Evolutionary conservation across 2,888 invertebrate genomes (phyloP).

Genomic region (Nomada fucata): DNA sequence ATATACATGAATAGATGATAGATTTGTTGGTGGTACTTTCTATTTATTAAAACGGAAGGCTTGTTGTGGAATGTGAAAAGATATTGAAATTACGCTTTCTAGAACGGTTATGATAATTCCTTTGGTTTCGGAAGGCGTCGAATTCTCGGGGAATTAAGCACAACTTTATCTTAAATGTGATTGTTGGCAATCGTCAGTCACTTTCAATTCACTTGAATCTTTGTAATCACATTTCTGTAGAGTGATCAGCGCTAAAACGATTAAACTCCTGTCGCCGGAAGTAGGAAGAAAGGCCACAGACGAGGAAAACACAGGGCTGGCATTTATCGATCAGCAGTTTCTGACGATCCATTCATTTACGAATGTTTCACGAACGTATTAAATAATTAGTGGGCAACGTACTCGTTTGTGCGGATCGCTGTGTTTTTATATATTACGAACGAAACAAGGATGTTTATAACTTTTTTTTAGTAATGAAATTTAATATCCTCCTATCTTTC

Average conservation of each 20-base stretch:
- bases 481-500: no score
- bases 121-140: background rate
- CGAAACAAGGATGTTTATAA: no score
- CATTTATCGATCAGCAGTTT: conserved; percentile 19
- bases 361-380: background rate
- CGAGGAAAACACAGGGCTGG: conserved; percentile 1
- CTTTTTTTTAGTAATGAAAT: no score
- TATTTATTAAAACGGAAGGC: no score
- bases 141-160: background rate
- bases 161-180: background rate
- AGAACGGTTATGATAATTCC: no score
- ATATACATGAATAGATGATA: no score
- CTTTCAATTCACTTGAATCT: background rate
- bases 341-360: background rate
- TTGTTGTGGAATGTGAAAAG: no score
- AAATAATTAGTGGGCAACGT: background rate
- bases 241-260: background rate
- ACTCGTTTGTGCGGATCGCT: background rate
- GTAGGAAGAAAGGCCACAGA: background rate
- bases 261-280: conserved; percentile 5
- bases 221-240: conserved; percentile 1
- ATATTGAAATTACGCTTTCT: no score
- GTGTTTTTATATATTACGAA: background rate
- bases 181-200: background rate
- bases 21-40: no score